Percentiles rank a stretch among this genome's conserved stretches.
Evolutionary conservation across 2,113 vertebrate species (phyloP).

Genomic region (Acrocephalus kingi): DNA sequence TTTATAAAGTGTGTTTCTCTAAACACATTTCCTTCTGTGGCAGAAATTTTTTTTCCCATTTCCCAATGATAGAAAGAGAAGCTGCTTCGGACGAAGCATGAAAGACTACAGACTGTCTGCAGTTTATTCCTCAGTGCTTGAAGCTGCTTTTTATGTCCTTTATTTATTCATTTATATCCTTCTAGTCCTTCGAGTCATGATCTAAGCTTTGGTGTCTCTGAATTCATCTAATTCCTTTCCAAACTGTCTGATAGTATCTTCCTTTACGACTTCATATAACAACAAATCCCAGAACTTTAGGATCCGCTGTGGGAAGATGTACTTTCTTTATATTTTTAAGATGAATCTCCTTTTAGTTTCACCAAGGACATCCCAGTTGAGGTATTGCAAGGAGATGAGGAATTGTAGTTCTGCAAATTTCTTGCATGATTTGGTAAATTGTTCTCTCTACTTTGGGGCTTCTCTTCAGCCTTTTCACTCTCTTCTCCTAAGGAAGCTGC

Average conservation of each 20-base stretch:
- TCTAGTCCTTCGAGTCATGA: background rate
- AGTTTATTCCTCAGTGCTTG: background rate
- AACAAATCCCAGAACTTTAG: background rate
- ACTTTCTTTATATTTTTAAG: background rate
- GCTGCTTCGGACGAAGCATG: rapidly evolving
- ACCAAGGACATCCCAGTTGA: background rate
- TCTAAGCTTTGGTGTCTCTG: background rate
- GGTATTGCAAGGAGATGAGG: background rate
- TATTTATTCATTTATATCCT: background rate
- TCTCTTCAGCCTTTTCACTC: background rate
- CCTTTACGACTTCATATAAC: background rate
- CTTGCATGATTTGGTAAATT: background rate
- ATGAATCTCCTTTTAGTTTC: background rate
- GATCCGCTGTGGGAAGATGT: background rate
- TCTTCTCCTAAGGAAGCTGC: background rate
- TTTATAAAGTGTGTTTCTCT: background rate
- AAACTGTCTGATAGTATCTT: background rate
- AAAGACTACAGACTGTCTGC: background rate
- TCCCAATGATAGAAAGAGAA: background rate
- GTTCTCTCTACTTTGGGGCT: background rate
- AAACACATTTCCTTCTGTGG: background rate
- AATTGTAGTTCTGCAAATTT: background rate
- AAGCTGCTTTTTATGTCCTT: background rate
- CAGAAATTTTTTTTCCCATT: background rate
- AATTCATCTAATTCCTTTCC: background rate